Evolutionary conservation across 2,797 vertebrate genomes (phyloP), one percentile per base, ranked within the genome.

Genomic region (Sebastes oblongus): DNA sequence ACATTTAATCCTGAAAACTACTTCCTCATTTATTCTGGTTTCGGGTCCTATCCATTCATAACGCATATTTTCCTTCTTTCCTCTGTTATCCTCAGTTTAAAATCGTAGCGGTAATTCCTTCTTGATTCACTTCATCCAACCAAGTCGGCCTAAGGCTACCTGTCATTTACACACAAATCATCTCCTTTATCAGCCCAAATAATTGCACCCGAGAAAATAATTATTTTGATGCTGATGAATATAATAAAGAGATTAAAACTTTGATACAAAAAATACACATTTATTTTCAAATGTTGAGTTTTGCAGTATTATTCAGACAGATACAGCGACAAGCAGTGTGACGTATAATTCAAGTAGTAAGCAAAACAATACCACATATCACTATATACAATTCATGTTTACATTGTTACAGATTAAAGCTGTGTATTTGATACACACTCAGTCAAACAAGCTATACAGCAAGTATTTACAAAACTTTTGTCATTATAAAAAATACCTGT

Each of bases 371-470:
- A 78, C 22, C 71, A 82, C 65, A 68, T 75, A 77, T 1, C 61
- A 84, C 85, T 79, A 90, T 82, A 81, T 84, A 86, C 81, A 89
- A 56, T 73, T 77, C 10, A 72, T 70, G 81, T 86, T 78, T 87
- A 77, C 84, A 81, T 68, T 46, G 42, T 46, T 80, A 56, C 24
- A 3, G 3, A 80, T 70, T 65, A 72, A 87, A 52, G 34, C 66
- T 89, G 84, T 91, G 88, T 90, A 94, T 93, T 87, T 87, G 56
- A 91, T 91, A 92, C 91, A 94, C 91, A 83, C 80, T 89, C 68
- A 60, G 46, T 82, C 76, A 82, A 69, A 85, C 62, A 81, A 90
- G 64, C 72, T 87, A 86, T 82, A 86, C 85, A 89, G 91, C 82
- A 91, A 91, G 84, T 92, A 92, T 92, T 92, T 88, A 90, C 87